phyloP scores from a whole-genome alignment of 2,888 invertebrate genomes.

The Kuschelorhynchus macadamiae region DNA sequence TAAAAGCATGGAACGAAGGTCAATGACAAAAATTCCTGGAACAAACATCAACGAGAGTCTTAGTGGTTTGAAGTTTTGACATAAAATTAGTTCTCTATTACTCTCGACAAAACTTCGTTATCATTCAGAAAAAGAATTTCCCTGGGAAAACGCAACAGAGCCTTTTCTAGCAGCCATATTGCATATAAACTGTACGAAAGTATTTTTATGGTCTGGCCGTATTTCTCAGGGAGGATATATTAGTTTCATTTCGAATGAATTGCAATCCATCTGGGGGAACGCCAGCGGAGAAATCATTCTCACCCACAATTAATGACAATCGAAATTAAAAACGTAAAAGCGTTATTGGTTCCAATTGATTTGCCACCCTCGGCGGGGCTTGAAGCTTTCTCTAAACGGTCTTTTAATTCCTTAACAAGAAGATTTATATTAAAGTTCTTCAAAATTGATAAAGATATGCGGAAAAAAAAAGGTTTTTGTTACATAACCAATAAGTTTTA shows the following conservation, averaged over 20 bases:
- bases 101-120: no score
- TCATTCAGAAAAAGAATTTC: conserved; percentile 17
- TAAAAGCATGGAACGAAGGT: no score
- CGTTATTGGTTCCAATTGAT: conserved; percentile 57
- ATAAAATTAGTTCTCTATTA: no score
- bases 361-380: conserved; percentile 54
- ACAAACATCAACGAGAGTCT: no score
- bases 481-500: no score
- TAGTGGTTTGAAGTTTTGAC: no score
- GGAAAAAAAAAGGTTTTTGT: no score
- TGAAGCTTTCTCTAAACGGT: conserved; percentile 28
- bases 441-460: no score
- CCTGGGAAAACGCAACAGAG: conserved; percentile 14
- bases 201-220: conserved; percentile 67
- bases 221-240: conserved; percentile 66
- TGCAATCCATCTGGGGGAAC: conserved; percentile 62
- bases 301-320: conserved; percentile 67
- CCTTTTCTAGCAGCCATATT: conserved; percentile 38
- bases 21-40: no score
- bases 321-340: conserved; percentile 69
- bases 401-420: conserved; percentile 38
- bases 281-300: conserved; percentile 61
- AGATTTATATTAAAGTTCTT: no score
- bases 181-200: conserved; percentile 60
- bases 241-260: conserved; percentile 69